phyloP scores from a whole-genome alignment of 2,797 vertebrate species.

The Cheirogaleus major region DNA sequence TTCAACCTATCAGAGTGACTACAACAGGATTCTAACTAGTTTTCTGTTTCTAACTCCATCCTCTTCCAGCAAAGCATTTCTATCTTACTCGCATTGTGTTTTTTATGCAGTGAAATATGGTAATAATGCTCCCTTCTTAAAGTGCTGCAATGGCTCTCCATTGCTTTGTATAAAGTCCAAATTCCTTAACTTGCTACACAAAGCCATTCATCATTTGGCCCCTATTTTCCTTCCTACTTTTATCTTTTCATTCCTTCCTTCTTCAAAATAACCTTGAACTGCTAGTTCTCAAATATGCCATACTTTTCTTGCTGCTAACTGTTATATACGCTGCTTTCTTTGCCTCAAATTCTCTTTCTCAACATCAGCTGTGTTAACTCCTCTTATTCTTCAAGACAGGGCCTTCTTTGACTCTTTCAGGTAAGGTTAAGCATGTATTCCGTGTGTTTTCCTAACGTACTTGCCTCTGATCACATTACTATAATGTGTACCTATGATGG shows the following conservation, averaged over 20 bases:
- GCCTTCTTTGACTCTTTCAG: background rate
- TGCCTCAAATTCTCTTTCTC: background rate
- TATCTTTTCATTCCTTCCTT: background rate
- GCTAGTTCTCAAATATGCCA: background rate
- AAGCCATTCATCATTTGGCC: background rate
- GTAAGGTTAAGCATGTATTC: background rate
- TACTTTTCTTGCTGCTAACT: background rate
- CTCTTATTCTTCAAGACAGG: background rate
- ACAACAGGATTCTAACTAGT: background rate
- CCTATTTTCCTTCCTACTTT: background rate
- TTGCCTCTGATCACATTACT: background rate
- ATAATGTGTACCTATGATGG: background rate
- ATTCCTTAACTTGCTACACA: background rate
- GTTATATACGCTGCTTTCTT: background rate
- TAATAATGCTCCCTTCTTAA: background rate
- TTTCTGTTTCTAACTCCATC: background rate
- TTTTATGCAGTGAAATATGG: background rate
- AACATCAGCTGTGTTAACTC: background rate
- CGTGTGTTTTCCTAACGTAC: background rate
- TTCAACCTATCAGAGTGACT: background rate
- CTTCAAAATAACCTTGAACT: background rate
- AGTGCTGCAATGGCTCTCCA: background rate
- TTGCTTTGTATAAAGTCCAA: background rate
- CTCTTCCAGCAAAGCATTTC: background rate
- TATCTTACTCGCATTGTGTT: background rate